Percentiles rank a stretch among this genome's conserved stretches.
These are phyloP conservation scores for Delia radicum DNA, from an alignment of 1,140 invertebrate genomes.

Conservation along the genomic window DNA sequence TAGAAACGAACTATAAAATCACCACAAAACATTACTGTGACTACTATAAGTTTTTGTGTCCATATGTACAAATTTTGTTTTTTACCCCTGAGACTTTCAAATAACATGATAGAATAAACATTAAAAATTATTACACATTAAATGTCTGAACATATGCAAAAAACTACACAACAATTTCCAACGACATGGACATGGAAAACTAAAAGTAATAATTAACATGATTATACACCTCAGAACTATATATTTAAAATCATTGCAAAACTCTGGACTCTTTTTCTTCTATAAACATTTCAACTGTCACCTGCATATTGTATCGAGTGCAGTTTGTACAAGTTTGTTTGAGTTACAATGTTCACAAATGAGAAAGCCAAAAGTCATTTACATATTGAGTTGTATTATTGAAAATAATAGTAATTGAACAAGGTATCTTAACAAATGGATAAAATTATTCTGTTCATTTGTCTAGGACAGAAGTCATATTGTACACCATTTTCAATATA, in stretches of 20 bases:
- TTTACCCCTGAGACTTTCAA: not conserved
- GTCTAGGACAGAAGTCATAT: not conserved
- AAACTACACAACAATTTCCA: not conserved
- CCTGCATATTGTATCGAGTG: not conserved
- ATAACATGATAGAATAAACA: not conserved
- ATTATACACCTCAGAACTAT: not conserved
- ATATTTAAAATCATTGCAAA: not conserved
- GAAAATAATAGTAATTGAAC: slow-evolving; percentile 21
- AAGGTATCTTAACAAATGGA: not conserved
- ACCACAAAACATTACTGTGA: not conserved
- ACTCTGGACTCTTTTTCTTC: not conserved
- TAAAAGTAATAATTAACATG: slow-evolving; percentile 1
- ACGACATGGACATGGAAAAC: too few relatives aligned
- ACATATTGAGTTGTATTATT: slow-evolving; percentile 21
- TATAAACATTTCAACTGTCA: not conserved
- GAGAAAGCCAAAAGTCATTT: slow-evolving; percentile 14
- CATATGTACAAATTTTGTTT: not conserved
- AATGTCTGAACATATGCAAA: not conserved
- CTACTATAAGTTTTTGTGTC: not conserved
- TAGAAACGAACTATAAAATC: not conserved
- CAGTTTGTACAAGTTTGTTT: not conserved
- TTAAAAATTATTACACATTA: not conserved
- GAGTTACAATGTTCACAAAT: not conserved
- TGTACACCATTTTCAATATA: too few relatives aligned
- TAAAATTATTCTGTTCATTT: not conserved